Base-by-base conservation (phyloP, 2,888 invertebrate genomes). In the Argyresthia goedartella region DNA sequence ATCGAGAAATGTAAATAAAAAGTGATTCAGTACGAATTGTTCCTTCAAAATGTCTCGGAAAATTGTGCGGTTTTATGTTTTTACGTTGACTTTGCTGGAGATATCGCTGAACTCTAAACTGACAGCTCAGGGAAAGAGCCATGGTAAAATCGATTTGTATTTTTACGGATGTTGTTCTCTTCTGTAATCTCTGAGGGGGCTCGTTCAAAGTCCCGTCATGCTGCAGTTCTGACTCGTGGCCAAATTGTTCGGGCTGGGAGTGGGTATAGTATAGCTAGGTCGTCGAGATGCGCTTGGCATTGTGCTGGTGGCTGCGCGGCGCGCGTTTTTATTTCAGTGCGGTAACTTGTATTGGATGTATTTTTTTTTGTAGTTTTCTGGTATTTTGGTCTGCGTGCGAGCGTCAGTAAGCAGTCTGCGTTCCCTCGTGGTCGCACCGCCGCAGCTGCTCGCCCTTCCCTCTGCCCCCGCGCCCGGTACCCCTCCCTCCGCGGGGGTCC, bases 71-170 rank as follows among this genome's bases (percentile, higher is more conserved):
- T 89, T 88, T 89, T 90, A 89, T 80, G 81, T 91, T 78, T 88
- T 91, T 84, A 73, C 90, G 75, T 86, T 92, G 80, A 90, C 89
- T 67, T 86, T 92, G 73, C 80, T 92, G 74, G 90, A 91, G 85
- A 87, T 89, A 73, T 88, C 91, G 61, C 87, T 89, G 65, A 90
- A 91, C 77, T 91, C 90, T 60, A 90, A 90, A 78, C 87, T 91
- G 80, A 90, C 92, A 79, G 89, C 90, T 65, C 91, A 91, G 81
- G 92, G 91, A 81, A 91, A 90, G 80, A 91, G 89, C 84, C 91
- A 92, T 89, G 92, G 92, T 92, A 89, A 89, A 78, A 82, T 82
- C 80, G 78, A 82, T 82, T 74, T 67, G 6, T 50, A 25, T 14
- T 9, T 48, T 34, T 13, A 4, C 14, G 9, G 14, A 6, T 35